These are phyloP conservation scores for Caenorhabditis auriculariae DNA, from an alignment of 2,888 invertebrate genomes.

Conservation along the genomic window DNA sequence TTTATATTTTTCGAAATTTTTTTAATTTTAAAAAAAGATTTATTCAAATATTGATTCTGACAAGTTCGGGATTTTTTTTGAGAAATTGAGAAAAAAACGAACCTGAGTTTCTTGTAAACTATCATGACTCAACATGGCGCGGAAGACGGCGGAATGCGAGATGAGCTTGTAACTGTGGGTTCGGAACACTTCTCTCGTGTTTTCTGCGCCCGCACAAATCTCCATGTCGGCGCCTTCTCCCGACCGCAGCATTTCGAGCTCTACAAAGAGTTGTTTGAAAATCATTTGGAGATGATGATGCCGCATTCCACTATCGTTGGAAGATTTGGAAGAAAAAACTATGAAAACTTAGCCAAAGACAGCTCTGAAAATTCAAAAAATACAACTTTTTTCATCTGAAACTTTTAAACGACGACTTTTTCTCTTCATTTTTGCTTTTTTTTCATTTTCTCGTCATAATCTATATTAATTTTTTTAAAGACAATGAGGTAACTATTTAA, in stretches of 20 bases:
- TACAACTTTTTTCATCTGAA: not conserved
- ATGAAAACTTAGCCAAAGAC: too few species aligned
- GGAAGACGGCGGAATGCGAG: slow-evolving; percentile 61
- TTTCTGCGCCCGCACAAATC: slow-evolving; percentile 35
- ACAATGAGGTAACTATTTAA: not conserved
- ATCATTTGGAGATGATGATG: too few species aligned
- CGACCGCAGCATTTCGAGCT: slow-evolving; percentile 40
- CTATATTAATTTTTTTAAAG: not conserved
- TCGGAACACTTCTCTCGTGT: slow-evolving; percentile 34
- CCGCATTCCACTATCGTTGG: too few species aligned
- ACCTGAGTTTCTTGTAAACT: slow-evolving; percentile 41
- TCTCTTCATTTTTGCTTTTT: not conserved
- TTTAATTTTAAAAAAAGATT: too few species aligned
- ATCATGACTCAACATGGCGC: slow-evolving; percentile 57
- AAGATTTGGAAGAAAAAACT: too few species aligned
- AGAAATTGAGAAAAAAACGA: too few species aligned
- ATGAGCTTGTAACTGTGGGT: slow-evolving; percentile 60
- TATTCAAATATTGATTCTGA: too few species aligned
- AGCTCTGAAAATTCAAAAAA: not conserved
- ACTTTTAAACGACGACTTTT: not conserved
- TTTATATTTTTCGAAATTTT: not conserved
- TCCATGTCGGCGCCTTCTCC: slow-evolving; percentile 53
- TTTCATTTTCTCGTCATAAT: not conserved
- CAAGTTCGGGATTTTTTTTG: too few species aligned
- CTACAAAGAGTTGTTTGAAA: slow-evolving; percentile 15